A percentile compares a stretch with the other conserved stretches of the same genome.
Conservation (phyloP, 2,113 vertebrate species). For the Nestor notabilis region DNA sequence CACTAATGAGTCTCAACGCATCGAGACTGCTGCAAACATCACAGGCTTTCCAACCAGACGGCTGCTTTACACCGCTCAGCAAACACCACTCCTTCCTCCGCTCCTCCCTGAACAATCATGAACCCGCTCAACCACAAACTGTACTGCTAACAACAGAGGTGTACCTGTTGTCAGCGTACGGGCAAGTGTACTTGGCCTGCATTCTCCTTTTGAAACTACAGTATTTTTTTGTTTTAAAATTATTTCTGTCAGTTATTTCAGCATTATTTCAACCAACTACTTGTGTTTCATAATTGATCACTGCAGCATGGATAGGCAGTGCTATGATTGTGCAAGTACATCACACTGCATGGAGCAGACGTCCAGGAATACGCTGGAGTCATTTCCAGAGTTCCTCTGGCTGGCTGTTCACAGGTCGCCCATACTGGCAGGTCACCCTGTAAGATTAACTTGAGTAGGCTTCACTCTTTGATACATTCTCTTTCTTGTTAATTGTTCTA, state of each 20-base stretch:
- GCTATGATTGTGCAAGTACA: fast-evolving
- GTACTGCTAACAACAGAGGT: background rate
- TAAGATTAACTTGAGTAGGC: fast-evolving
- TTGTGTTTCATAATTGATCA: fast-evolving
- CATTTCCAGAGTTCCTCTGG: background rate
- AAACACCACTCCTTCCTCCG: background rate
- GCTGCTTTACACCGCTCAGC: fast-evolving
- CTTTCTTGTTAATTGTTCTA: background rate
- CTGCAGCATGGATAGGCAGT: background rate
- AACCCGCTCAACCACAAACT: background rate
- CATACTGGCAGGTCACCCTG: background rate
- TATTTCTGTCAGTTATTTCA: background rate
- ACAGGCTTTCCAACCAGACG: too few species aligned
- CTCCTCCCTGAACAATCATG: background rate
- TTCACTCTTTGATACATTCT: background rate
- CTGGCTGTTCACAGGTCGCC: background rate
- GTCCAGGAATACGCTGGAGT: background rate
- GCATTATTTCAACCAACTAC: background rate
- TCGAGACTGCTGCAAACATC: background rate
- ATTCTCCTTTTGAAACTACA: background rate
- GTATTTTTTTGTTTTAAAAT: background rate
- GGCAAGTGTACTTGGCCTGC: fast-evolving
- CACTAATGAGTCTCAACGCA: background rate
- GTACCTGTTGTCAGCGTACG: background rate
- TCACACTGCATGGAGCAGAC: background rate